Evolutionary conservation across 2,888 invertebrate species (phyloP), one percentile per base, ranked within the genome.

Genomic region (Tubulanus polymorphus): DNA sequence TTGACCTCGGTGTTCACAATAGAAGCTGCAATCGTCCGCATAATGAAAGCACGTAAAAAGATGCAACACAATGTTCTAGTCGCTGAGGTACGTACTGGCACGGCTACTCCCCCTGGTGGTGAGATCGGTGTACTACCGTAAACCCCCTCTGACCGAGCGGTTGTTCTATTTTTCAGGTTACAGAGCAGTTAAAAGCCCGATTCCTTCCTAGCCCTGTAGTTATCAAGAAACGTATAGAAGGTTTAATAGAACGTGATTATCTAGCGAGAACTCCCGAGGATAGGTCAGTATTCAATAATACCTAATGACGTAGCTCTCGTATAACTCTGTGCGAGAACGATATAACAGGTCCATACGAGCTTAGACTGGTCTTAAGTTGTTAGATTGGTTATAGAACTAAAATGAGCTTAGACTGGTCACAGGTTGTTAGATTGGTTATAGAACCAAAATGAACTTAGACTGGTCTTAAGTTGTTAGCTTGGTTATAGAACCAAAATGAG

Each of bases 211-310:
- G 93, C 71, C 97, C 97, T 53, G 92, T 93, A 68, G 90, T 96
- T 68, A 97, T 99, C 79, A 99, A 99, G 84, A 96, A 97, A 81
- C 88, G 99, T 80, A 97, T 99, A 82, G 99, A 99, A 84, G 94
- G 95, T 61, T 87, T 99, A 75, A 99, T 99, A 80, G 99, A 99
- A 83, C 86, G 99, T 68, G 99, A 99, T 83, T 99, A 99, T 84
- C 85, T 99, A 78, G 93, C 94, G 67, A 88, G 99, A 81, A 94
- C 95, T 76, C 90, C 93, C 57, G 93, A 95, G 82, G 97, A 99
- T 85, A 82, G 84, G 81, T 82, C 72, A 51, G 69, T 45, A n/a
- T n/a, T n/a, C n/a, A n/a, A n/a, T n/a, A n/a, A n/a, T n/a, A n/a
- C n/a, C n/a, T n/a, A n/a, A n/a, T n/a, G n/a, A n/a, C n/a, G n/a